Percentiles rank a stretch among this genome's conserved stretches.
These are phyloP conservation scores for Podarcis muralis DNA, from an alignment of 2,113 vertebrate species.

Conservation along the genomic window DNA sequence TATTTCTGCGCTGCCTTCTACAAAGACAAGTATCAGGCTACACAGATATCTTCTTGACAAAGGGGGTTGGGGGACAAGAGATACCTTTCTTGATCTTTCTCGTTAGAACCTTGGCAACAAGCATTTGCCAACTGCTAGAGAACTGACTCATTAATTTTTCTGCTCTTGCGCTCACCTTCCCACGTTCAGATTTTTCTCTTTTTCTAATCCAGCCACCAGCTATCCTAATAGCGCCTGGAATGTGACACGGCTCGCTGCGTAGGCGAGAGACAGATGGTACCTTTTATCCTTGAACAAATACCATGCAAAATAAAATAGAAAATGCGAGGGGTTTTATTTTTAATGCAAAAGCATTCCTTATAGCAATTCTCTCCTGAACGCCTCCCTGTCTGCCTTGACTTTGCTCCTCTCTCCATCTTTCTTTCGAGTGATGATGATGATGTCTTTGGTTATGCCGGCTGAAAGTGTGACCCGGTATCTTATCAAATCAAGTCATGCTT, in stretches of 20 bases:
- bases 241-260: not conserved
- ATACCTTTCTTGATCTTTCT: not conserved
- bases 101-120: slow-evolving; percentile 17
- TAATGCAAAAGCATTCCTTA: slow-evolving; percentile 2
- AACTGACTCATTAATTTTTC: not conserved
- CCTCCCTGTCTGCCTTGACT: not conserved
- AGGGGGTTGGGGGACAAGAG: no score
- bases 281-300: slow-evolving; percentile 22
- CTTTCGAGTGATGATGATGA: not conserved
- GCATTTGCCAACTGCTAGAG: not conserved
- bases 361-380: slow-evolving; percentile 5
- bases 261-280: not conserved
- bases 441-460: not conserved
- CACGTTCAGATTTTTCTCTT: not conserved
- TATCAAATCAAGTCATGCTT: not conserved
- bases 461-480: not conserved
- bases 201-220: not conserved
- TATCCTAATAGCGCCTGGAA: slow-evolving; percentile 1
- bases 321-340: not conserved
- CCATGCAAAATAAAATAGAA: not conserved
- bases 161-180: not conserved
- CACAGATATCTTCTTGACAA: not conserved
- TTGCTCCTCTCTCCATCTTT: not conserved
- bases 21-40: not conserved
- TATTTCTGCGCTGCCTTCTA: not conserved